These are phyloP conservation scores for Pseudochromis fuscus DNA, from an alignment of 2,797 vertebrate species.

Conservation along the genomic window DNA sequence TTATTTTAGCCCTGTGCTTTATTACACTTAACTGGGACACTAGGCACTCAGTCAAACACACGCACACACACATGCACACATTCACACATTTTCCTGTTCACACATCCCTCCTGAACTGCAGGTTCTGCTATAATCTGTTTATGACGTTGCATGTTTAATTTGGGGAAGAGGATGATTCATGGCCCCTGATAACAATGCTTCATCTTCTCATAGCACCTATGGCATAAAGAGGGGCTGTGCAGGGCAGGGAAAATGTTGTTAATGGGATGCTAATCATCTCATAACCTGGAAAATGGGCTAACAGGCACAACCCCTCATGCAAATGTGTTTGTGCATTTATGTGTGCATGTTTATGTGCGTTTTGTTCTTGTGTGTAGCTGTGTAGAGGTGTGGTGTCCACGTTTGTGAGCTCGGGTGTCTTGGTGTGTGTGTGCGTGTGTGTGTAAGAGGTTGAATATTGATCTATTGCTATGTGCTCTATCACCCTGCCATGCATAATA, in stretches of 20 bases:
- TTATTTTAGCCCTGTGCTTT: slow-evolving; percentile 82
- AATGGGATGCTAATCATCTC: slow-evolving; percentile 80
- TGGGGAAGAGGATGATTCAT: slow-evolving; percentile 79
- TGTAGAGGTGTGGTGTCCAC: not conserved
- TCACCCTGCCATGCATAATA: slow-evolving; percentile 81
- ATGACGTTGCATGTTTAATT: slow-evolving; percentile 76
- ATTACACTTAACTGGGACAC: slow-evolving; percentile 83
- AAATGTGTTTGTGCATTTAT: slow-evolving; percentile 46
- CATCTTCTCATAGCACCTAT: slow-evolving; percentile 67
- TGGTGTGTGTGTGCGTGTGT: slow-evolving; percentile 25
- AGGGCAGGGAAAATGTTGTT: slow-evolving; percentile 59
- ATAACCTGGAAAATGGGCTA: slow-evolving; percentile 71
- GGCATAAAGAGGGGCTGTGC: slow-evolving; percentile 40
- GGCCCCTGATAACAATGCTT: slow-evolving; percentile 67
- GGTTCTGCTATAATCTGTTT: slow-evolving; percentile 66
- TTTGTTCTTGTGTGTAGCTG: not conserved
- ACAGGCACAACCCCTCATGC: slow-evolving; percentile 53
- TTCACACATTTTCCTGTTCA: slow-evolving; percentile 32
- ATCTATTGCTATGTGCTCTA: slow-evolving; percentile 76
- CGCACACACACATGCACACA: slow-evolving; percentile 21
- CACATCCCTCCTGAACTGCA: slow-evolving; percentile 52
- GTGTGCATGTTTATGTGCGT: slow-evolving; percentile 29
- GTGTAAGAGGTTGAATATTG: slow-evolving; percentile 69
- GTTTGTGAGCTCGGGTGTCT: slow-evolving; percentile 15
- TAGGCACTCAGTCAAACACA: slow-evolving; percentile 69